Base-by-base conservation (phyloP, 2,797 vertebrate genomes). In the Erethizon dorsatum region DNA sequence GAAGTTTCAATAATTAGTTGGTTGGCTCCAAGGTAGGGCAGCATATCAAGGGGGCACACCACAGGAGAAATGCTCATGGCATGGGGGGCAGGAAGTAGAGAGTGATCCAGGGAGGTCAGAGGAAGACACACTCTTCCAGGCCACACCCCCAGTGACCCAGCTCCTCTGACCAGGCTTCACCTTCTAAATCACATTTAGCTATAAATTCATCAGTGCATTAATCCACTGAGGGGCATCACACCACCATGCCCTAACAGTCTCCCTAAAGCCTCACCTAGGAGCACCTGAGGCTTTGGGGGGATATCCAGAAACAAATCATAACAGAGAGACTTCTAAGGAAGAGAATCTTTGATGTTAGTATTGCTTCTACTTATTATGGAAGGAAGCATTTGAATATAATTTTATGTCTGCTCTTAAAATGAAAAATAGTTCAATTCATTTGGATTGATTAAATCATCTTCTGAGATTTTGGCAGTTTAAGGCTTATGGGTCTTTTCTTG, bases 391-490 rank as follows among this genome's bases (percentile, higher is more conserved):
- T 94, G 57, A 91, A 88, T 93, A 37, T 87, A 92, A 96, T 96
- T 96, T 97, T 86, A 95, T 92, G 84, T 93, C 88, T 96, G 79
- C 63, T 86, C 50, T 95, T 96, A 95, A 97, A 92, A 96, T 89
- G 26, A 13, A 75, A 97, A 96, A 84, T 94, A 95, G 94, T 80
- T 96, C 80, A 90, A 87, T 33, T 84, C 96, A 80, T n/a, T 91
- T 92, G 17, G n/a, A 97, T 84, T 96, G 87, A 83, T 97, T 98
- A 97, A 97, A 92, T 95, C 67, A 90, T 92, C 97, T 93, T 94
- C n/a, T 84, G 88, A 31, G 82, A 91, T 94, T 93, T 94, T 90
- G 85, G 33, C 26, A 96, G 24, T 95, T 95, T 96, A 97, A 96
- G 13, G 41, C 28, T 84, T 97, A 92, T 9, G 41, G 59, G 86